A percentile compares a stretch with the other conserved stretches of the same genome.
Evolutionary conservation across 2,113 vertebrate species (phyloP).

Genomic region (Morone chrysops): DNA sequence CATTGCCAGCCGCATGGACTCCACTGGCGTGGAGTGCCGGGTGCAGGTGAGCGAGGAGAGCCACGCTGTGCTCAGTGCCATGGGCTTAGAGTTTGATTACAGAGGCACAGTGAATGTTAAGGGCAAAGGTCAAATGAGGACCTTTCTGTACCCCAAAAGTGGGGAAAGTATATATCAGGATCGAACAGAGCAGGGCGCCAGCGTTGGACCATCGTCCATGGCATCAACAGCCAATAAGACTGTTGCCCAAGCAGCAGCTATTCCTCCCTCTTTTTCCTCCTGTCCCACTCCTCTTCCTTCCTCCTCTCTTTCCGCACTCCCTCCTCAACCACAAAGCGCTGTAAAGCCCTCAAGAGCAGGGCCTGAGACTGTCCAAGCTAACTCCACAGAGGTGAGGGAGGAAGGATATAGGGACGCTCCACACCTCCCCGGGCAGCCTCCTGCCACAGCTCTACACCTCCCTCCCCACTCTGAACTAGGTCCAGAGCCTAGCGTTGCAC

Average conservation of each 20-base stretch:
- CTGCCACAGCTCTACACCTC: constrained; percentile 64
- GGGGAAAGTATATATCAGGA: constrained; percentile 86
- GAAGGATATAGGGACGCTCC: constrained; percentile 80
- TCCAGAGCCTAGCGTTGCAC: constrained; percentile 43
- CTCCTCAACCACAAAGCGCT: constrained; percentile 46
- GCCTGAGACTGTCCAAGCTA: constrained; percentile 38
- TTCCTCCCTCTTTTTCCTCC: constrained; percentile 40
- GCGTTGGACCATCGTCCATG: constrained; percentile 84
- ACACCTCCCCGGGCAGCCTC: constrained; percentile 68
- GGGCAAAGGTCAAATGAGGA: constrained; percentile 99
- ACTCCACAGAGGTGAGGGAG: constrained; percentile 58
- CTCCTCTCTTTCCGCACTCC: constrained; percentile 39
- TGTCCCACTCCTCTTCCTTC: constrained; percentile 32
- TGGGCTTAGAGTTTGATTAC: constrained; percentile 98
- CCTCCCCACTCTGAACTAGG: constrained; percentile 48
- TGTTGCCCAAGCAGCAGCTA: constrained; percentile 47
- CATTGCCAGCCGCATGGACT: constrained; percentile 99
- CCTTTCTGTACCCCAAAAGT: constrained; percentile 96
- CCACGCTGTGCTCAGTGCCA: constrained; percentile 90
- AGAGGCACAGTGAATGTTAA: constrained; percentile 98
- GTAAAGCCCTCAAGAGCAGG: constrained; percentile 42
- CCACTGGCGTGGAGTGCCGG: constrained; percentile 96
- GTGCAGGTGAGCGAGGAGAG: constrained; percentile 99
- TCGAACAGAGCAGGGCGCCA: constrained; percentile 87
- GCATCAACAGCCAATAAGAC: constrained; percentile 87